Base-by-base conservation (phyloP, 2,113 vertebrate genomes). In the Tyto alba region DNA sequence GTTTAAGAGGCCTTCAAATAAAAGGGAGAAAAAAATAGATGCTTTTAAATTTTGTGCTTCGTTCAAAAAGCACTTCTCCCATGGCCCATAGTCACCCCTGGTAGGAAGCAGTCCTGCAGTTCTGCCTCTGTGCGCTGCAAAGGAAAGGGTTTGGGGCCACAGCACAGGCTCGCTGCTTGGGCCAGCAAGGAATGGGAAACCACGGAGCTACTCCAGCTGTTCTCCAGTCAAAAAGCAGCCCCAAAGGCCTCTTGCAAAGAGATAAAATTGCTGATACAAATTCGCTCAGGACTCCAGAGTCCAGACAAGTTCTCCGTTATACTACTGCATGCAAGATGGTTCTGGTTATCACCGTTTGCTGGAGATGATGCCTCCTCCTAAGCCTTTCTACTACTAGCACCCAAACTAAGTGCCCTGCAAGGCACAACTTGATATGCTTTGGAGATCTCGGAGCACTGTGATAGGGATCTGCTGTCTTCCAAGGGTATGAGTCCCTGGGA, bases 1-100 rank as follows among this genome's bases (percentile, higher is more conserved):
- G 98, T 99, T 99, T 94, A 99, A 97, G 98, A 99, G 99, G 98
- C 99, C 99, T 99, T 97, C 34, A 68, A 47, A 47, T 59, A 18
- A 92, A 83, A 74, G 69, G 17, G 40, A 59, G 30, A 10, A 0
- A 14, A 27, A 38, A 68, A 17, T 10, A 86, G 26, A 36, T 4
- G 9, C 2, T 9, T 41, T 48, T 43, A 6, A 9, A 27, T 16
- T 2, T 20, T 17, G 13, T 21, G 25, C 7, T 66, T 32, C 10
- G 25, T 5, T 68, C 34, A n/a, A 13, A 38, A 34, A 52, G 29
- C 38, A 27, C 32, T 38, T 40, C 36, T 67, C 52, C 59, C 34
- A 4, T 0, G n/a, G 45, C 27, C 25, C 34, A 5, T 0, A 20
- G 27, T 4, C 38, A 32, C 10, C 13, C 32, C 5, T 0, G 2